Evolutionary conservation across 2,888 invertebrate species (phyloP).

Genomic region (Chromoteleia sp.): DNA sequence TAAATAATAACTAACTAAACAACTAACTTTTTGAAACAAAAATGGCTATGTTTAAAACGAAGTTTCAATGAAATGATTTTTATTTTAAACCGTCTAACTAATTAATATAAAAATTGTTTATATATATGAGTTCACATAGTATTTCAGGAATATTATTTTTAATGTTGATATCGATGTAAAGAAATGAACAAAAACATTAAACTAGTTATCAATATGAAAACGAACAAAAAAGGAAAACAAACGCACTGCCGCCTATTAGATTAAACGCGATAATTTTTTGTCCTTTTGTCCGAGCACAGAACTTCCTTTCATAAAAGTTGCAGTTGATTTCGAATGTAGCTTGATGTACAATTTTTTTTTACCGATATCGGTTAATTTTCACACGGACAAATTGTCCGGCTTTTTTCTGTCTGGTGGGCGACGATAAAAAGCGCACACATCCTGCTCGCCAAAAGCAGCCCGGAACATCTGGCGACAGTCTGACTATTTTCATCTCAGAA

Average conservation of each 20-base stretch:
- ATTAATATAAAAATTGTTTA: too few species aligned
- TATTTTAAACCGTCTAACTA: too few species aligned
- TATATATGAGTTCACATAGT: too few species aligned
- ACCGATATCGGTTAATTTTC: conserved; percentile 14
- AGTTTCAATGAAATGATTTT: too few species aligned
- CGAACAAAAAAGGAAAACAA: too few species aligned
- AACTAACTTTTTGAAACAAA: too few species aligned
- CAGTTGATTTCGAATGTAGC: not conserved
- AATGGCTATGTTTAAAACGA: too few species aligned
- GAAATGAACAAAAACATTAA: too few species aligned
- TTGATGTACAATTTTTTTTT: conserved; percentile 2
- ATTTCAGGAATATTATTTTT: too few species aligned
- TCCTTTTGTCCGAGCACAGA: conserved; percentile 5
- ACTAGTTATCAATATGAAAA: too few species aligned
- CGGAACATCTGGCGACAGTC: conserved; percentile 42
- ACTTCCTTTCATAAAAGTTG: not conserved
- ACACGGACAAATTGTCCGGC: conserved; percentile 32
- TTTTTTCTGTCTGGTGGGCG: conserved; percentile 4
- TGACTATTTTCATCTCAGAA: conserved; percentile 17
- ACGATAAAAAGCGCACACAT: conserved; percentile 25
- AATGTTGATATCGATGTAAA: too few species aligned
- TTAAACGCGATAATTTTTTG: conserved; percentile 18
- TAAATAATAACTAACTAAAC: too few species aligned
- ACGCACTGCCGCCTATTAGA: not conserved
- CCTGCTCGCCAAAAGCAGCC: conserved; percentile 22